Base-by-base conservation (phyloP, 1,140 invertebrate species). In the Condylostylus longicornis region DNA sequence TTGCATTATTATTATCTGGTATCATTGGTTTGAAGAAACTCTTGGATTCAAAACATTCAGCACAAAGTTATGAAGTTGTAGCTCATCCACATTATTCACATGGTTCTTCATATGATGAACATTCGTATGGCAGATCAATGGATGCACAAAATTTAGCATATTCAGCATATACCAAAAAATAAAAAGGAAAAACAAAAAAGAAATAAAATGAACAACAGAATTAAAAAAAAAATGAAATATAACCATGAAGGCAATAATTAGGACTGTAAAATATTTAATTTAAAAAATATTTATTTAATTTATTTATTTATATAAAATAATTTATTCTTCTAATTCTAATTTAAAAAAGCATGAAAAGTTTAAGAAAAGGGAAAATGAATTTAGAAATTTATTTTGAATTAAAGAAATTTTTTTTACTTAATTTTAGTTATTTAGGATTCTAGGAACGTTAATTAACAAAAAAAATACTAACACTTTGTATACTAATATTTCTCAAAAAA, bases 11-110 rank as follows among this genome's bases (percentile, higher is more conserved):
- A 28, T 69, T 85, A 36, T 74, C 78, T 42, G 71, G 69, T 43
- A 72, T 84, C 43, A 76, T 85, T 45, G 79, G 74, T 5, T 60
- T 85, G 41, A 82, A 85, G 64, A 85, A 86, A 51, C 65, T 85
- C 5, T 57, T 85, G 19, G 77, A 72, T 23, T 66, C 66, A 46
- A 82, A 82, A 47, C 62, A 69, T 33, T 69, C 70, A 38, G 71
- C 70, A 35, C 69, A 72, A 32, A 74, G 70, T 47, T 83, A 82
- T 52, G 82, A 84, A 51, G 75, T 79, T 0, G 75, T 77, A 0
- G 68, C 74, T 28, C 76, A 76, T 52, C 74, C 74, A 5, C 73
- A 76, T 46, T 66, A 71, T 47, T 68, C 65, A 49, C 71, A 75
- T 44, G 62, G 62, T 34, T 64, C 65, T 41, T 65, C 62, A 9